Base-by-base conservation (phyloP, 2,888 invertebrate genomes). In the Mechanitis mazaeus region DNA sequence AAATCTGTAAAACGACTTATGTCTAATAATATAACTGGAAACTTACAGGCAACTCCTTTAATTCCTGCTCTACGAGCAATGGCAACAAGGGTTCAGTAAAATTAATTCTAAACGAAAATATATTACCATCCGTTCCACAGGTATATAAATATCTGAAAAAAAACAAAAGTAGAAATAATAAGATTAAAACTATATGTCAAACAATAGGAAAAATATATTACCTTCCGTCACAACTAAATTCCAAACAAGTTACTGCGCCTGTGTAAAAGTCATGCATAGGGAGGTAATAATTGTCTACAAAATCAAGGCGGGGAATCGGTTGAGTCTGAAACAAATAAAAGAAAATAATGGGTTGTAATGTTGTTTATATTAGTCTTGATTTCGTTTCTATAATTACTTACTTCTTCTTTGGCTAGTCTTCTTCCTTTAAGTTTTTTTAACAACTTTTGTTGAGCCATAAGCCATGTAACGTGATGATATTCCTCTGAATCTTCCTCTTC, bases 251-350 rank as follows among this genome's bases (percentile, higher is more conserved):
- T 42, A 96, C 91, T 12, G 85, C 87, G 6, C 96, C 96, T 38
- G 93, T 93, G 61, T 91, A 91, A 54, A 91, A 91, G 76, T 96
- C 95, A 75, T 96, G 96, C 94, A 95, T 94, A 1, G 94, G 89
- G 45, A 95, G 82, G 47, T 90, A 87, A 85, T 94, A 94, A 72
- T 92, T 94, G 73, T 96, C 93, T 0, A 59, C 6, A 63, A 89
- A 87, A 68, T 89, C 89, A 45, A 89, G 71, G 0, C 88, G 80
- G 3, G 90, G 87, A 2, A 72, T 85, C 1, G 88, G 87, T 80
- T 87, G 87, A 60, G 69, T 70, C 87, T 90, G 77, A 42, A 42
- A 42, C 9, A 42, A 20, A 20, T 20, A 20, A 20, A 20, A 20
- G 20, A 20, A 20, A 20, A 20, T 20, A 20, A 20, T 20, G 20